Base-by-base conservation (phyloP, 2,797 vertebrate species). In the Melanotaenia trifasciata region DNA sequence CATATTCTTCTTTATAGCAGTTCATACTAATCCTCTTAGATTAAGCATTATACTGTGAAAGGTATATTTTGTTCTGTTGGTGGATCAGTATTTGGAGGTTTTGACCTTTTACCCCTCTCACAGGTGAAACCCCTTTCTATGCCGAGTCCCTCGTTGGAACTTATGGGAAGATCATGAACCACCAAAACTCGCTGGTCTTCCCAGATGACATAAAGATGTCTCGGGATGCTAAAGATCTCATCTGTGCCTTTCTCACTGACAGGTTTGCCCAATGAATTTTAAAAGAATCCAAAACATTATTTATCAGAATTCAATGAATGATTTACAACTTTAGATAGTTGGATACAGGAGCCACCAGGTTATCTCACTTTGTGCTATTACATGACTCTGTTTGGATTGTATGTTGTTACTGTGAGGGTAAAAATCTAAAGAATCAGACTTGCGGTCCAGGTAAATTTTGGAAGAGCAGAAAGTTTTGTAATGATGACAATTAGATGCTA, bases 81-180 rank as follows among this genome's bases (percentile, higher is more conserved):
- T 16, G 0, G 14, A 5, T 72, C 30, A 58, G 33, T 61, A 16
- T 62, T 61, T 51, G 24, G 33, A 38, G 18, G 38, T 12, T 67
- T 57, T 60, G 20, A 74, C 28, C 1, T 57, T 40, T 8, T 3
- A 0, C 14, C 9, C 43, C 22, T 43, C 40, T 75, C 26, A 6
- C 9, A 99, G 98, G 97, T 0, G 98, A 99, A 81, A 99, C 98
- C 74, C 98, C 98, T 4, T 99, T 99, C 93, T 99, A 99, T 80
- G 96, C 97, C 0, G 98, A 99, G 90, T 99, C 98, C 0, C 88
- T 99, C 72, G 96, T 99, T 59, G 98, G 98, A 89, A 99, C 98
- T 0, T 99, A 99, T 0, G 97, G 98, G 88, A 99, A 99, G 93
- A 99, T 99, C 91, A 99, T 99, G 98, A 97, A 98, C 95, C 96